These are phyloP conservation scores for Bibio marci DNA, from an alignment of 2,888 invertebrate genomes.

Conservation along the genomic window DNA sequence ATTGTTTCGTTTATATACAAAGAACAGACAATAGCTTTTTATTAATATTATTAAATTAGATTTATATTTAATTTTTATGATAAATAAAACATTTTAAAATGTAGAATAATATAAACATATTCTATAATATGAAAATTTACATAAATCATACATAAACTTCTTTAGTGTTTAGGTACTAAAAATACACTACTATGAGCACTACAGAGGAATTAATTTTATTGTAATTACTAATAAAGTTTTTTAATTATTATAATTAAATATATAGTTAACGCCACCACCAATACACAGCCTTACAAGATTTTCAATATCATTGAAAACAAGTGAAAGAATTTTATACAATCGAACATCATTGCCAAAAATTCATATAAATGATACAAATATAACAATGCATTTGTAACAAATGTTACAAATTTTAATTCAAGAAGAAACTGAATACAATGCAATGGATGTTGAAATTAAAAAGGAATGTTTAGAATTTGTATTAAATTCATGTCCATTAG, in stretches of 20 bases:
- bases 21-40: no score
- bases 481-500: slow-evolving; percentile 34
- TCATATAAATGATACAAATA: slow-evolving; percentile 43
- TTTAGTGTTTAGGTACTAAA: no score
- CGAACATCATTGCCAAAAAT: slow-evolving; percentile 38
- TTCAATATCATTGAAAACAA: slow-evolving; percentile 62
- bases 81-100: no score
- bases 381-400: slow-evolving; percentile 44
- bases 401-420: slow-evolving; percentile 35
- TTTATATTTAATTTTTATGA: no score
- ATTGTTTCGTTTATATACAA: background rate
- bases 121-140: no score
- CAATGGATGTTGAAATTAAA: slow-evolving; percentile 2
- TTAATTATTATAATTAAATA: slow-evolving; percentile 9
- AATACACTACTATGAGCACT: no score
- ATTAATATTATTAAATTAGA: no score
- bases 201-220: no score
- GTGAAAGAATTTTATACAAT: slow-evolving; percentile 53
- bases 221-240: no score
- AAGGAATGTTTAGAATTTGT: slow-evolving; percentile 12
- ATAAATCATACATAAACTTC: no score
- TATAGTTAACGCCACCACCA: slow-evolving; percentile 51
- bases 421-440: slow-evolving; percentile 8
- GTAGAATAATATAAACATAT: no score
- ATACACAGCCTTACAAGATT: slow-evolving; percentile 54